These are phyloP conservation scores for Pammene fasciana DNA, from an alignment of 2,888 invertebrate species.

Conservation along the genomic window DNA sequence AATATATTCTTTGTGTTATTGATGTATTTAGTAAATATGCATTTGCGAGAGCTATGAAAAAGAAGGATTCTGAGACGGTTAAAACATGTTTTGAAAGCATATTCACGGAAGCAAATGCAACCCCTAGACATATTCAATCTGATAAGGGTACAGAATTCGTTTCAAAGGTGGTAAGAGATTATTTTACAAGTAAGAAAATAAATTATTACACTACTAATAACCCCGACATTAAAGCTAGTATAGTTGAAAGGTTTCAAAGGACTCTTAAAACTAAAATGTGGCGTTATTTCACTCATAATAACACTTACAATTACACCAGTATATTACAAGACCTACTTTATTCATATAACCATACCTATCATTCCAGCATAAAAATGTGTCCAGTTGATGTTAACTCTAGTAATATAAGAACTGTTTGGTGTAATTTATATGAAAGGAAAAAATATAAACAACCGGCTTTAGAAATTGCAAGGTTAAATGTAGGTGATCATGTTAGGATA, in stretches of 20 bases:
- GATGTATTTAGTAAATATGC: slow-evolving; percentile 47
- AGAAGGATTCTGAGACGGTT: slow-evolving; percentile 44
- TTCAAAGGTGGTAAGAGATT: slow-evolving; percentile 43
- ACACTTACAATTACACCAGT: slow-evolving; percentile 33
- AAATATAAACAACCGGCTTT: not conserved
- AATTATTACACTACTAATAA: slow-evolving; percentile 47
- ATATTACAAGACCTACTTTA: slow-evolving; percentile 29
- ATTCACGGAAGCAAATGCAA: slow-evolving; percentile 44
- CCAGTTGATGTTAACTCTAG: slow-evolving; percentile 41
- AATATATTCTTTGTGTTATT: slow-evolving; percentile 47
- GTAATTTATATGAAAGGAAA: slow-evolving; percentile 39
- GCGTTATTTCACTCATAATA: slow-evolving; percentile 43
- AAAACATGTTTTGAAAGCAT: slow-evolving; percentile 47
- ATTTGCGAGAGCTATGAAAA: slow-evolving; percentile 43
- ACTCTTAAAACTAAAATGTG: slow-evolving; percentile 49
- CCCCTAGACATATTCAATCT: slow-evolving; percentile 43
- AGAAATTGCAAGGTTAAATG: slow-evolving; percentile 26
- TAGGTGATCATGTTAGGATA: slow-evolving; percentile 46
- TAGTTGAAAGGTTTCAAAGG: slow-evolving; percentile 48
- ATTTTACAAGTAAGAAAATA: slow-evolving; percentile 43
- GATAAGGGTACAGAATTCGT: slow-evolving; percentile 48
- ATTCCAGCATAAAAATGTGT: slow-evolving; percentile 43
- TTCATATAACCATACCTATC: slow-evolving; percentile 45
- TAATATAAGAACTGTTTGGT: slow-evolving; percentile 47
- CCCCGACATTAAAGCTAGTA: slow-evolving; percentile 40